Base-by-base conservation (phyloP, 2,888 invertebrate genomes). In the Plusia festucae region DNA sequence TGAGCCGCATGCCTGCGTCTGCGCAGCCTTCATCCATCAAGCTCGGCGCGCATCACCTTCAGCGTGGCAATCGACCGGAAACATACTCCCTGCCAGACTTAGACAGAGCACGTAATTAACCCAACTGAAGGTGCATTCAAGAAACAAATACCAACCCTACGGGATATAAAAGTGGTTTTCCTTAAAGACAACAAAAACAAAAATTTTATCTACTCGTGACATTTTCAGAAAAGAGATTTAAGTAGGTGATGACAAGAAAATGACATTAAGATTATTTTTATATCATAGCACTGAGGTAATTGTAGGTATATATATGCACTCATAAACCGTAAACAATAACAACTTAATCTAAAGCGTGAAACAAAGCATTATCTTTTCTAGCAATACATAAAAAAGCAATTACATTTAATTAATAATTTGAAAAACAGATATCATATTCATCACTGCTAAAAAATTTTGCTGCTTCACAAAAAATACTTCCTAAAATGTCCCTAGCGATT, bases 21-120 rank as follows among this genome's bases (percentile, higher is more conserved):
- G 82, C 85, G 87, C 86, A 88, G 86, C 90, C 91, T 92, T 87
- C 93, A 95, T 95, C 94, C 93, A 95, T 95, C 94, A 95, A 92
- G 91, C 88, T 95, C 94, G 88, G 82, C 71, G 90, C 90, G 86
- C 90, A 93, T 94, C 93, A 94, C 90, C 91, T 91, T 94, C 94
- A 92, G 79, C 82, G 83, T 84, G 85, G 88, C 94, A 90, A 89
- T 92, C 90, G 91, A 90, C 91, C 91, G 93, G 92, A 94, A 94
- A 93, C 89, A 83, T 85, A 88, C 87, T 86, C 88, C 87, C 84
- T 80, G 79, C 82, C 78, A 84, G 85, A 87, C 88, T 79, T 65
- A 56, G 59, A 69, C 82, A 65, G 59, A 81, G 60, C 66, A 55
- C 63, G 65, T 79, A 66, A 79, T 79, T 73, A 73, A 70, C 73